A percentile compares a stretch with the other conserved stretches of the same genome.
phyloP scores from a whole-genome alignment of 2,797 vertebrate species.

The Schizopygopsis pylzovi region DNA sequence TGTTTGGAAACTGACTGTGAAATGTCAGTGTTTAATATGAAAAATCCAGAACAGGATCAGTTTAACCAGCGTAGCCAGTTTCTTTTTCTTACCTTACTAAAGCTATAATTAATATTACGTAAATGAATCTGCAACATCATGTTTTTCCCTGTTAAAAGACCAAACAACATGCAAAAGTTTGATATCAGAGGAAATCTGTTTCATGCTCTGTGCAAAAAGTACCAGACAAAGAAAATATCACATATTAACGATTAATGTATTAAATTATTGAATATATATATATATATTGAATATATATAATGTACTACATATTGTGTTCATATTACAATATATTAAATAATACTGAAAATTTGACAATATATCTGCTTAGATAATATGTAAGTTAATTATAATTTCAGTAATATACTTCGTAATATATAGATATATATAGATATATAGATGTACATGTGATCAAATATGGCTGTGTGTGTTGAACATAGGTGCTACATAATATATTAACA shows the following conservation, averaged over 20 bases:
- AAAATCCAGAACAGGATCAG: background rate
- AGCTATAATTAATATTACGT: background rate
- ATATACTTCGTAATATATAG: no score
- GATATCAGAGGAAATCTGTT: background rate
- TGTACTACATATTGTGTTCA: background rate
- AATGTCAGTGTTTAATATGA: background rate
- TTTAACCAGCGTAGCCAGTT: background rate
- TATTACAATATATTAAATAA: background rate
- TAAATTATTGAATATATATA: background rate
- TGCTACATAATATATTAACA: no score
- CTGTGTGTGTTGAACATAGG: no score
- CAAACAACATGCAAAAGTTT: background rate
- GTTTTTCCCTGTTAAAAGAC: background rate
- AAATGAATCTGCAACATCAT: background rate
- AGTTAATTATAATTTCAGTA: no score
- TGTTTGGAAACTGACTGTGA: background rate
- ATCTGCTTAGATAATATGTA: no score
- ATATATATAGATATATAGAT: no score
- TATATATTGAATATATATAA: no score
- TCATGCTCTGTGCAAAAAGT: background rate
- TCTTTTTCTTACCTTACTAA: background rate
- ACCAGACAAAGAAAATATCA: background rate
- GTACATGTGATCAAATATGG: no score
- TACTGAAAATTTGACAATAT: no score
- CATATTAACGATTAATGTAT: background rate